Conservation (phyloP, 2,888 invertebrate species). For the Cerastoderma edule region DNA sequence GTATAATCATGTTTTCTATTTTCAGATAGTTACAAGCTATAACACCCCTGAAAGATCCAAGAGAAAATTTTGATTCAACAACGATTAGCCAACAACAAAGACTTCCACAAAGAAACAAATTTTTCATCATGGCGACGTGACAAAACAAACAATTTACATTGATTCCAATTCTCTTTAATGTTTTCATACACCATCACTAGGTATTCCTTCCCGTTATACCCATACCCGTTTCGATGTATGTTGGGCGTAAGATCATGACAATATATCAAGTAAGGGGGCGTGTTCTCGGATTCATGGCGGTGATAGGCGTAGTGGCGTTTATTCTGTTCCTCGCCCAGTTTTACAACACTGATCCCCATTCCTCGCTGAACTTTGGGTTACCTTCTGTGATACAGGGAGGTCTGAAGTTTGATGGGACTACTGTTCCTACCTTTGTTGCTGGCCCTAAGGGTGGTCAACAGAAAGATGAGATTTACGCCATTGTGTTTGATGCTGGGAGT, state of each 20-base stretch:
- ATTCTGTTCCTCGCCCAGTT: conserved; percentile 45
- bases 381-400: conserved; percentile 26
- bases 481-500: conserved; percentile 97
- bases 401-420: conserved; percentile 27
- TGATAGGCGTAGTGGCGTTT: conserved; percentile 33
- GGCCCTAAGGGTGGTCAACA: neutral
- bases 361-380: conserved; percentile 25
- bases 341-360: conserved; percentile 31
- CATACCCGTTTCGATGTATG: conserved; percentile 14
- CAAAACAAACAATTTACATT: too few species aligned
- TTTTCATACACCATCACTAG: too few species aligned
- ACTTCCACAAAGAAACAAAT: too few species aligned
- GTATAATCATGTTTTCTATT: too few species aligned
- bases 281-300: conserved; percentile 36
- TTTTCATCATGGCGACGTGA: too few species aligned
- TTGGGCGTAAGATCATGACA: conserved; percentile 26
- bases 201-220: too few species aligned
- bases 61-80: neutral
- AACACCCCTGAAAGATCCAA: too few species aligned
- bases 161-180: too few species aligned
- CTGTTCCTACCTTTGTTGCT: neutral
- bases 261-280: conserved; percentile 38
- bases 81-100: too few species aligned
- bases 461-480: conserved; percentile 87
- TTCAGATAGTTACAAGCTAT: too few species aligned